A percentile compares a stretch with the other conserved stretches of the same genome.
Conservation (phyloP, 1,140 invertebrate genomes). For the Drosophila baimaii region DNA sequence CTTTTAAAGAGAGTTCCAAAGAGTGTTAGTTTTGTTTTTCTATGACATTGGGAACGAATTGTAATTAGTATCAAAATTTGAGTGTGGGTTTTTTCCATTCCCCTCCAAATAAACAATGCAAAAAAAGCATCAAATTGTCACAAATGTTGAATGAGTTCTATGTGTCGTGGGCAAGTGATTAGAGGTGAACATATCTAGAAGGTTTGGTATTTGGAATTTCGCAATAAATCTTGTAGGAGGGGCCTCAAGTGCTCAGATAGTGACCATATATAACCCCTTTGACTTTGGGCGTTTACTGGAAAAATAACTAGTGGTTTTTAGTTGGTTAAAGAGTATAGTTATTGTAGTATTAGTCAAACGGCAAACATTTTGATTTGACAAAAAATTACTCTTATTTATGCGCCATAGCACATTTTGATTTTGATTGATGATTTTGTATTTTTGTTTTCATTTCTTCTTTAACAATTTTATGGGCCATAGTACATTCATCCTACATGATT, state of each 20-base stretch:
- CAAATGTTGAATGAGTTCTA: constrained; percentile 4
- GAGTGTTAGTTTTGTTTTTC: constrained; percentile 29
- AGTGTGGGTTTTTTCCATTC: constrained; percentile 32
- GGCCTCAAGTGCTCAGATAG: constrained; percentile 29
- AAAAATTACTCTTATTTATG: neutral
- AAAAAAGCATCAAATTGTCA: constrained; percentile 42
- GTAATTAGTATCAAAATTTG: constrained; percentile 29
- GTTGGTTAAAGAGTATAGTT: too few relatives aligned
- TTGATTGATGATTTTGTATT: neutral
- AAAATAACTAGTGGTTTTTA: too few relatives aligned
- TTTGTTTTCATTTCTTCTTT: too few relatives aligned
- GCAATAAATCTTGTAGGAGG: constrained; percentile 32
- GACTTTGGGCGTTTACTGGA: constrained; percentile 19
- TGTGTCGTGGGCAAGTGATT: constrained; percentile 39
- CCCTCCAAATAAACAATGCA: constrained; percentile 11
- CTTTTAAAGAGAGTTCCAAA: constrained; percentile 21
- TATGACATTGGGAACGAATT: constrained; percentile 26
- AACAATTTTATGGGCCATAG: neutral
- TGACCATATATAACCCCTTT: constrained; percentile 25
- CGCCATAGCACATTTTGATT: too few relatives aligned
- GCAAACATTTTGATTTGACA: neutral
- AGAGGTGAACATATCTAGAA: constrained; percentile 29
- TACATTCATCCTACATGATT: too few relatives aligned
- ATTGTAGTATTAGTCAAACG: neutral
- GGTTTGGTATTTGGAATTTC: constrained; percentile 32